phyloP scores from a whole-genome alignment of 2,113 vertebrate species.

The Hassar affinis region DNA sequence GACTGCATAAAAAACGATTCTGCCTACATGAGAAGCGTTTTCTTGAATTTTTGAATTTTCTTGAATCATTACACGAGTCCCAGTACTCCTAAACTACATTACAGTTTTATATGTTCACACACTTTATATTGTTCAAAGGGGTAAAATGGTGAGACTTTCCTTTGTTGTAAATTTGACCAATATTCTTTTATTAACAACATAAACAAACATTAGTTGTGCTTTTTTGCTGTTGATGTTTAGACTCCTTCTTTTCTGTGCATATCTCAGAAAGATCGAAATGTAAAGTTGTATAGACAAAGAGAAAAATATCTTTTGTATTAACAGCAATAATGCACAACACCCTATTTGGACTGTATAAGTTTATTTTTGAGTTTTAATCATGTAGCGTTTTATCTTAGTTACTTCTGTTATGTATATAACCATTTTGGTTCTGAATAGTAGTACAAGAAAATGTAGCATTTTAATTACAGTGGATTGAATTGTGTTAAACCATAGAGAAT shows the following conservation, averaged over 20 bases:
- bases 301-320: constrained; percentile 11
- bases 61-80: not conserved
- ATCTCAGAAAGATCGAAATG: not conserved
- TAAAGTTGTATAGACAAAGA: constrained; percentile 1
- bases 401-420: constrained; percentile 28
- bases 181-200: not conserved
- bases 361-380: constrained; percentile 50
- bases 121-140: not conserved
- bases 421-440: constrained; percentile 28
- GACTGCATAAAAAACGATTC: not conserved
- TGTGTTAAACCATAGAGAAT: not conserved
- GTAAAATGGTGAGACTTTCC: not conserved
- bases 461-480: not conserved
- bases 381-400: constrained; percentile 58
- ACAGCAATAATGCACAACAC: not conserved
- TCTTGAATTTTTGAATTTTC: not conserved
- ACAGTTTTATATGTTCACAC: not conserved
- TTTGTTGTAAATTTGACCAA: not conserved
- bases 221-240: not conserved
- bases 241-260: not conserved
- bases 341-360: not conserved
- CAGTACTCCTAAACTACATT: not conserved
- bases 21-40: not conserved
- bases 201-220: not conserved
- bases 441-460: constrained; percentile 52